Evolutionary conservation across 1,140 invertebrate genomes (phyloP).

Genomic region (Drosophila lacertosa): DNA sequence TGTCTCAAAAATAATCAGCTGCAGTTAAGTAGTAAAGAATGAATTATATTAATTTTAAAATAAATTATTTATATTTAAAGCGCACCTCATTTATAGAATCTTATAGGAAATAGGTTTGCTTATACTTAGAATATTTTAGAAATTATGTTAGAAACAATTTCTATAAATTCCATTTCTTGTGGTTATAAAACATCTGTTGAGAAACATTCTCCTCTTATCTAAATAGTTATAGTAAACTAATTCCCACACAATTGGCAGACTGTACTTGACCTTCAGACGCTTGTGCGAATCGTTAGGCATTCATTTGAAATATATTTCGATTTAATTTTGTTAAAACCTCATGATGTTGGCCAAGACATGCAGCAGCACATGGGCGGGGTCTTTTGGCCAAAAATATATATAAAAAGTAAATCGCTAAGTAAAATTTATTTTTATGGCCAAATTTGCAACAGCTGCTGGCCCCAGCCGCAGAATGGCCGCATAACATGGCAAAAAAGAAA

Average conservation of each 20-base stretch:
- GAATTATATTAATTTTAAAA: too few relatives aligned
- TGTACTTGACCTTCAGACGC: constrained; percentile 36
- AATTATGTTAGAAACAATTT: too few relatives aligned
- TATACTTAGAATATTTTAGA: too few relatives aligned
- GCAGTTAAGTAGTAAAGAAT: too few relatives aligned
- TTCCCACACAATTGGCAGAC: background rate
- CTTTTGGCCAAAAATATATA: constrained; percentile 27
- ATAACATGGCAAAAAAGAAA: constrained; percentile 44
- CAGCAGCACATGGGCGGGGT: background rate
- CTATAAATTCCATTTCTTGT: too few relatives aligned
- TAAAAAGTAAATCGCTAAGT: constrained; percentile 57
- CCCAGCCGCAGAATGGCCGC: constrained; percentile 52
- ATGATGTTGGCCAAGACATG: constrained; percentile 28
- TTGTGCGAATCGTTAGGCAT: constrained; percentile 19
- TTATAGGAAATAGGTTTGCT: too few relatives aligned
- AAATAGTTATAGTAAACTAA: background rate
- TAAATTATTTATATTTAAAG: too few relatives aligned
- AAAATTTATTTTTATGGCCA: constrained; percentile 63
- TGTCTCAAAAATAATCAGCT: too few relatives aligned
- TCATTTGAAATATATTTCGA: constrained; percentile 39
- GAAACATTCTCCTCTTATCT: too few relatives aligned
- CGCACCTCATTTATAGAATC: too few relatives aligned
- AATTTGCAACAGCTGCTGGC: constrained; percentile 62
- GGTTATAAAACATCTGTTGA: too few relatives aligned
- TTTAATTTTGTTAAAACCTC: constrained; percentile 62